A percentile compares a stretch with the other conserved stretches of the same genome.
phyloP scores from a whole-genome alignment of 2,797 vertebrate genomes.

The Furcifer pardalis region DNA sequence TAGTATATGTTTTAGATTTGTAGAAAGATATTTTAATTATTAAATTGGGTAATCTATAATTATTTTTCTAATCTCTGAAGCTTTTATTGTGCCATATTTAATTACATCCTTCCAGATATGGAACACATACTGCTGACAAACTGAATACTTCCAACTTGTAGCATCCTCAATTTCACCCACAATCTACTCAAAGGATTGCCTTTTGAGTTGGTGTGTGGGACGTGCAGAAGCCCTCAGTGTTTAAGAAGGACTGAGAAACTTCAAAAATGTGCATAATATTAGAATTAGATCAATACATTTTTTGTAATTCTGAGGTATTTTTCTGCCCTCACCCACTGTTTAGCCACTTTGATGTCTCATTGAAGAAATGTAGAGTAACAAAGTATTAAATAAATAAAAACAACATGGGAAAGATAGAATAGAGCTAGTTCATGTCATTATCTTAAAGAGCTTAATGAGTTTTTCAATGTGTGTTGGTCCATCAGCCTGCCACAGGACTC shows the following conservation, averaged over 20 bases:
- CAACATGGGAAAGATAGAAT: not conserved
- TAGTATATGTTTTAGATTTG: not conserved
- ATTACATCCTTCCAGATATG: too few relatives aligned
- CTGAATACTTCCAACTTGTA: not conserved
- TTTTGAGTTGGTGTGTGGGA: not conserved
- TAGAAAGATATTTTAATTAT: not conserved
- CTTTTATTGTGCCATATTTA: not conserved
- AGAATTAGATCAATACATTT: not conserved
- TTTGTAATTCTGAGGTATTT: not conserved
- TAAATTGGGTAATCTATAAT: not conserved
- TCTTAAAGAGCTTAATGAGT: not conserved
- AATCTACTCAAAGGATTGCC: not conserved
- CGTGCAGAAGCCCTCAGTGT: not conserved
- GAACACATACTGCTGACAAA: too few relatives aligned
- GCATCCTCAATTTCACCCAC: too few relatives aligned
- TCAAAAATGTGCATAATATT: not conserved
- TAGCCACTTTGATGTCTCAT: not conserved
- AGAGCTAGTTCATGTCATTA: not conserved
- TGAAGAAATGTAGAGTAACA: not conserved
- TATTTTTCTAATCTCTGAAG: not conserved
- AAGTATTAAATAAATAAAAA: not conserved
- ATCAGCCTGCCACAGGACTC: not conserved
- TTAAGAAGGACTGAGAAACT: not conserved
- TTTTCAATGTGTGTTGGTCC: not conserved
- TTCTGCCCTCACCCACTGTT: not conserved